Evolutionary conservation across 2,888 invertebrate genomes (phyloP).

Genomic region (Seira musarum): DNA sequence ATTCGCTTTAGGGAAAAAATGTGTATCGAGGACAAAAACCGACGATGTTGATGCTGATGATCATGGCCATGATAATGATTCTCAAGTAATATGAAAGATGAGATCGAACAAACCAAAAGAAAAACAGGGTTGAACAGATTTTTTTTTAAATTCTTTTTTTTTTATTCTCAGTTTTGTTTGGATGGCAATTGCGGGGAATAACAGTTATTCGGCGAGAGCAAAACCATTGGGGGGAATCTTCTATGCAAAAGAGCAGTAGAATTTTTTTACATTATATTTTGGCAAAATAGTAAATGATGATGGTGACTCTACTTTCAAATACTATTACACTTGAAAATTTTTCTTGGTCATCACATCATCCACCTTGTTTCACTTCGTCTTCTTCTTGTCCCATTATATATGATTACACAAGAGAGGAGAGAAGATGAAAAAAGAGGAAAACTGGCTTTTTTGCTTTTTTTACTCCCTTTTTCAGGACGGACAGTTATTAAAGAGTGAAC

Average conservation of each 20-base stretch:
- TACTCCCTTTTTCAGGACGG: slow-evolving; percentile 58
- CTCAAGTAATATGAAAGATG: slow-evolving; percentile 21
- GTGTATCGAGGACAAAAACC: slow-evolving; percentile 38
- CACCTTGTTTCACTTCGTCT: background rate
- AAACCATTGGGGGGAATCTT: slow-evolving; percentile 23
- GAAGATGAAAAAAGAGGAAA: too few relatives aligned
- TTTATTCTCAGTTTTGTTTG: too few relatives aligned
- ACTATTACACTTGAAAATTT: too few relatives aligned
- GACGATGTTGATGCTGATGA: slow-evolving; percentile 17
- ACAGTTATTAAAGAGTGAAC: slow-evolving; percentile 50
- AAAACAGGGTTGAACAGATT: background rate
- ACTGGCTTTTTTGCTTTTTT: slow-evolving; percentile 60
- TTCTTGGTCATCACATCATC: background rate
- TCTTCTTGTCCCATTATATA: slow-evolving; percentile 49
- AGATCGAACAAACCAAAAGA: slow-evolving; percentile 38
- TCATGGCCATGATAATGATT: background rate
- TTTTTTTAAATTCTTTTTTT: background rate
- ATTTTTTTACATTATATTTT: background rate
- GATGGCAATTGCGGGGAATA: slow-evolving; percentile 57
- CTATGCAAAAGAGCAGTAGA: slow-evolving; percentile 22
- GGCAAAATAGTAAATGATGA: too few relatives aligned
- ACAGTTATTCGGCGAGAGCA: slow-evolving; percentile 51
- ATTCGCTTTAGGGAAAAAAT: slow-evolving; percentile 2
- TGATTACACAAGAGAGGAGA: slow-evolving; percentile 48
- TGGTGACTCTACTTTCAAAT: too few relatives aligned